Conservation (phyloP, 2,888 invertebrate species). For the Leptarthrus brevirostris region DNA sequence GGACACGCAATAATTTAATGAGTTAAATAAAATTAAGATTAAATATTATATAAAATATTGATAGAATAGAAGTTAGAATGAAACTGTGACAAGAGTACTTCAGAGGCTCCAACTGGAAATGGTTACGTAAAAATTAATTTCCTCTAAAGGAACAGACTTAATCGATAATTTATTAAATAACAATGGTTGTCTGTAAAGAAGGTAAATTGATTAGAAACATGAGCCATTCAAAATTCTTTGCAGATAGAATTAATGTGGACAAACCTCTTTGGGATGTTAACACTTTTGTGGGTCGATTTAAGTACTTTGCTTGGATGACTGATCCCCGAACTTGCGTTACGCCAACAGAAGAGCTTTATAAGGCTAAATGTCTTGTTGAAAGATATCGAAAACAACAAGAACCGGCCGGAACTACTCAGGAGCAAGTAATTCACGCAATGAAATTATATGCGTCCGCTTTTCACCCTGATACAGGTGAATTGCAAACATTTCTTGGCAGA, state of each 20-base stretch:
- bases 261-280: constrained; percentile 83
- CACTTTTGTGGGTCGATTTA: constrained; percentile 82
- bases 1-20: too few species aligned
- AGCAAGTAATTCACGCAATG: constrained; percentile 83
- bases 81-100: too few species aligned
- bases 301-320: constrained; percentile 86
- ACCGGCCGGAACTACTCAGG: constrained; percentile 74
- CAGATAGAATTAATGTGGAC: constrained; percentile 76
- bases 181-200: too few species aligned
- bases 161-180: too few species aligned
- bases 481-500: constrained; percentile 90
- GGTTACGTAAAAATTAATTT: too few species aligned
- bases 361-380: constrained; percentile 80
- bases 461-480: constrained; percentile 90
- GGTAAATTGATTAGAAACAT: too few species aligned
- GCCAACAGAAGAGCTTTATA: constrained; percentile 73
- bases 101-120: too few species aligned
- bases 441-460: constrained; percentile 90
- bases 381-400: constrained; percentile 77
- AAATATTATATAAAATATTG: too few species aligned
- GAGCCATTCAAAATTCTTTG: constrained; percentile 30
- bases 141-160: too few species aligned
- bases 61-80: too few species aligned
- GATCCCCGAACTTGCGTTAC: constrained; percentile 79
- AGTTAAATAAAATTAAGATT: too few species aligned